Percentiles rank a stretch among this genome's conserved stretches.
Evolutionary conservation across 2,113 vertebrate genomes (phyloP).

Genomic region (Antennarius striatus): DNA sequence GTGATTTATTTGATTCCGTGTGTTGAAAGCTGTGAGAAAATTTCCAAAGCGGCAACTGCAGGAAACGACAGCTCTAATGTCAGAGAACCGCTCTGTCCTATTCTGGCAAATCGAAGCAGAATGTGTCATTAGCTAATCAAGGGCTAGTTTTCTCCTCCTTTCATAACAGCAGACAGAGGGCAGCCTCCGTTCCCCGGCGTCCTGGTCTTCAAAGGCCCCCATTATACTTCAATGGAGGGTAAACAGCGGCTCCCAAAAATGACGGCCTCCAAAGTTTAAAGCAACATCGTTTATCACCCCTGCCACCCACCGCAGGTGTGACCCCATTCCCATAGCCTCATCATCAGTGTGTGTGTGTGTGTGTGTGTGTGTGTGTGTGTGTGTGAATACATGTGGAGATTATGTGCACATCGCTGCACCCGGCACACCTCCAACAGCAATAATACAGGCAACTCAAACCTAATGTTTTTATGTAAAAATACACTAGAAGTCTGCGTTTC

Average conservation of each 20-base stretch:
- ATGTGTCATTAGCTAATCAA: constrained; percentile 84
- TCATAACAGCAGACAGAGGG: constrained; percentile 80
- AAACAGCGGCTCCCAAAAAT: constrained; percentile 81
- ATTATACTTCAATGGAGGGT: constrained; percentile 76
- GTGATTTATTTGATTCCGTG: constrained; percentile 27
- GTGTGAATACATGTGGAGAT: constrained; percentile 10
- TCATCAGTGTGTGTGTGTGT: constrained; percentile 19
- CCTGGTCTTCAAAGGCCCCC: constrained; percentile 79
- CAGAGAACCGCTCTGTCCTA: constrained; percentile 79
- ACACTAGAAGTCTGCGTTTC: neutral
- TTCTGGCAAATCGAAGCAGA: constrained; percentile 82
- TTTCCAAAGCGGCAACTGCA: constrained; percentile 47
- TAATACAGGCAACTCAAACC: neutral
- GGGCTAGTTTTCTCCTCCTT: constrained; percentile 74
- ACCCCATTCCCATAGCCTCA: constrained; percentile 77
- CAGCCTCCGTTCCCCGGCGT: constrained; percentile 69
- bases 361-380: constrained; percentile 16
- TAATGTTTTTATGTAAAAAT: neutral
- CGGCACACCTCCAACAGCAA: constrained; percentile 8
- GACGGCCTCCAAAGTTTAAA: constrained; percentile 81
- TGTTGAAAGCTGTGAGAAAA: constrained; percentile 54
- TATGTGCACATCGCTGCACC: constrained; percentile 25
- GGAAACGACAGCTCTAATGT: constrained; percentile 74
- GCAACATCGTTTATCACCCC: constrained; percentile 86
- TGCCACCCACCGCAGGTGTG: constrained; percentile 81